Evolutionary conservation across 2,113 vertebrate genomes (phyloP), one percentile per base, ranked within the genome.

Genomic region (Lepus americanus): DNA sequence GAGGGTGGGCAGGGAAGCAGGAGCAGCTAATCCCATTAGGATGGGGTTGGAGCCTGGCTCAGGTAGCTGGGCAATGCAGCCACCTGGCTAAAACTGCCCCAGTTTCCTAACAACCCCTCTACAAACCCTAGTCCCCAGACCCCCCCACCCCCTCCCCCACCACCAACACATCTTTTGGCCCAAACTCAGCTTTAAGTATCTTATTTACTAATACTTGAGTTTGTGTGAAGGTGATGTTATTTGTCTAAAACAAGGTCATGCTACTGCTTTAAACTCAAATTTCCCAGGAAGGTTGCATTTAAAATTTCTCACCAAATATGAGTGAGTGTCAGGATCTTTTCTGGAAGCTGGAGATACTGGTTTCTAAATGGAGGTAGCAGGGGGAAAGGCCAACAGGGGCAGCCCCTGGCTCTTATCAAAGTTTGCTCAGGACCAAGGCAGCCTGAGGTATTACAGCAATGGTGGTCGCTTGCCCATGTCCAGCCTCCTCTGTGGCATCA

Each of bases 191-290:
- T n/a, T 64, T 31, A 19, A 3, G 22, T 90, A 61, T 61, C 44
- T 94, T 67, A 74, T 20, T 78, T 95, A 73, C 2, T 55, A 61
- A 84, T 86, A 77, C 14, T 29, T 85, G 70, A 83, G 72, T 87
- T 72, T 81, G 29, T 89, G 66, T 73, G 74, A 73, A 73, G 55
- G 61, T 55, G 20, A 51, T 16, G 72, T 79, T 61, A 33, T 92
- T 92, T 87, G 59, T 96, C 17, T 51, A 90, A 77, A 11, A 92
- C 22, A 61, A 89, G 64, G 9, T 25, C 74, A 82, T 89, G 49
- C 0, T 96, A 6, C 29, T 91, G 49, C 39, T 81, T 95, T 89
- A 92, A 83, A 77, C 69, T 81, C 29, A 87, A 90, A 70, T 93
- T 82, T 4, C 53, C 14, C 12, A 49, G 22, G 84, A 59, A 89